phyloP scores from a whole-genome alignment of 2,888 invertebrate genomes.

The Boloria euphrosyne region DNA sequence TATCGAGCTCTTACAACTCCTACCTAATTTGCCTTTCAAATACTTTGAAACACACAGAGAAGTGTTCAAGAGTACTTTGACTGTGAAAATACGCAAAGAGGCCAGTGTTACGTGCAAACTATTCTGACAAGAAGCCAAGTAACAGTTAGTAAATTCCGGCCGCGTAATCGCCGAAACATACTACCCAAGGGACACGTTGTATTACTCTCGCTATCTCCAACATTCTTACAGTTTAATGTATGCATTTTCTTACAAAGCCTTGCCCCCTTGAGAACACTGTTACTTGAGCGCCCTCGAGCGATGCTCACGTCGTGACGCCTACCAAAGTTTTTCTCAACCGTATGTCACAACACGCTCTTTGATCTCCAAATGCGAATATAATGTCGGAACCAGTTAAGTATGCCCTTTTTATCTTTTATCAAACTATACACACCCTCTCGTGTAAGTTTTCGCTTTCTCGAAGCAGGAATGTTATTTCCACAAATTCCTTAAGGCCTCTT shows the following conservation, averaged over 20 bases:
- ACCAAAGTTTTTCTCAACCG: slow-evolving; percentile 67
- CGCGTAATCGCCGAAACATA: slow-evolving; percentile 81
- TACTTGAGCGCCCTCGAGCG: slow-evolving; percentile 72
- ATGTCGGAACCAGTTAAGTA: slow-evolving; percentile 75
- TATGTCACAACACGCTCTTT: slow-evolving; percentile 78
- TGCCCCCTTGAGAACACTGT: slow-evolving; percentile 75
- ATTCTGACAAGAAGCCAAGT: slow-evolving; percentile 72
- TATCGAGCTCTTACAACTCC: slow-evolving; percentile 49
- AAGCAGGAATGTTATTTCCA: slow-evolving; percentile 53
- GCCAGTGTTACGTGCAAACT: slow-evolving; percentile 78
- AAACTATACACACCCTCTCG: slow-evolving; percentile 51
- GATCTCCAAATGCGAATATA: slow-evolving; percentile 81
- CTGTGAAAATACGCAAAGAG: slow-evolving; percentile 73
- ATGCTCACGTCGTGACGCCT: slow-evolving; percentile 59
- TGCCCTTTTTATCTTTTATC: slow-evolving; percentile 66
- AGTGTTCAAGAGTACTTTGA: slow-evolving; percentile 69
- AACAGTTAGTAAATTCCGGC: slow-evolving; percentile 71
- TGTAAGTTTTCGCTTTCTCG: slow-evolving; percentile 55
- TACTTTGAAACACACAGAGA: slow-evolving; percentile 73
- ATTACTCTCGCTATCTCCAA: slow-evolving; percentile 76
- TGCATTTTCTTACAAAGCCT: slow-evolving; percentile 83
- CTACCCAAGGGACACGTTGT: slow-evolving; percentile 66
- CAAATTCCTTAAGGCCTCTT: slow-evolving; percentile 61
- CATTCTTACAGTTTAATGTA: slow-evolving; percentile 82
- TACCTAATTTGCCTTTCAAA: slow-evolving; percentile 80